A percentile compares a stretch with the other conserved stretches of the same genome.
phyloP scores from a whole-genome alignment of 2,888 invertebrate species.

The Podotricha telesiphe region DNA sequence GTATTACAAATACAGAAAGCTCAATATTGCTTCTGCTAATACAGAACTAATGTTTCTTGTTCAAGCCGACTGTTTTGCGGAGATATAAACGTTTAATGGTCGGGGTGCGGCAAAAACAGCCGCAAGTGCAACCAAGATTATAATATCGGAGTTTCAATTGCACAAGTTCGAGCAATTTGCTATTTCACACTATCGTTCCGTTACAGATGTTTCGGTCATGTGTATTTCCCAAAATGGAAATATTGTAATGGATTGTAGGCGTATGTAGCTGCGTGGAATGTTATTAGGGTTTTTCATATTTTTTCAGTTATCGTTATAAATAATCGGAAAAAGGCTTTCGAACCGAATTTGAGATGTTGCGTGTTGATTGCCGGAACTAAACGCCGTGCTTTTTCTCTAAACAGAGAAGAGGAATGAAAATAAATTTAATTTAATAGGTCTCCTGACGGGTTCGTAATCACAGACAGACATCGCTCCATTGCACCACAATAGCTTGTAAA shows the following conservation, averaged over 20 bases:
- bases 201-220: conserved; percentile 43
- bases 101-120: conserved; percentile 69
- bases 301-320: too few species aligned
- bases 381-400: not conserved
- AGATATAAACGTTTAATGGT: conserved; percentile 70
- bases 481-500: too few species aligned
- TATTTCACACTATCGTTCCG: conserved; percentile 70
- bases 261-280: not conserved
- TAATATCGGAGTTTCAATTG: conserved; percentile 80
- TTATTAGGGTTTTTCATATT: too few species aligned
- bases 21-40: conserved; percentile 11
- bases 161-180: conserved; percentile 78
- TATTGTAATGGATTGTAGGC: not conserved
- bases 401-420: too few species aligned
- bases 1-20: not conserved
- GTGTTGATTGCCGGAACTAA: not conserved
- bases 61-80: conserved; percentile 58
- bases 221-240: conserved; percentile 37
- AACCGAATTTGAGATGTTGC: too few species aligned
- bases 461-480: too few species aligned
- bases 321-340: too few species aligned
- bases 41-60: conserved; percentile 49
- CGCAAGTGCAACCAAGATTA: conserved; percentile 73
- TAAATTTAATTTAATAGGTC: not conserved
- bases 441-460: too few species aligned